Conservation (phyloP, 2,888 invertebrate species). For the Xanthia togata region DNA sequence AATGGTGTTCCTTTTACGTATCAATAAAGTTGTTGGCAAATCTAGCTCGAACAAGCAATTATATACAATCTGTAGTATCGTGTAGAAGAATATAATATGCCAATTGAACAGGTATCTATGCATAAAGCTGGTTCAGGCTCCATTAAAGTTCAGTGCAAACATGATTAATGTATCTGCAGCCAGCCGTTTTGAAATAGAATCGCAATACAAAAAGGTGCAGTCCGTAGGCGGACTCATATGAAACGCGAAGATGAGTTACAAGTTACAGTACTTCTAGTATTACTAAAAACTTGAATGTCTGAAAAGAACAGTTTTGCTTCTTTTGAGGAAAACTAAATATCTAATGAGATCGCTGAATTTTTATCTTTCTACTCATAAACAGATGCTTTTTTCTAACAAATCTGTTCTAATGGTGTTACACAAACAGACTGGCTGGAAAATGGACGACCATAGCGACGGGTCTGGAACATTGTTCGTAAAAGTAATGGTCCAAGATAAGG, state of each 20-base stretch:
- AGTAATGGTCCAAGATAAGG: conserved; percentile 38
- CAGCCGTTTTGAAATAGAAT: conserved; percentile 62
- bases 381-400: conserved; percentile 22
- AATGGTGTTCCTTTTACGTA: conserved; percentile 19
- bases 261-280: conserved; percentile 18
- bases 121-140: conserved; percentile 58
- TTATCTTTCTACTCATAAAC: conserved; percentile 22
- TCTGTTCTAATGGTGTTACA: background rate
- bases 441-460: background rate
- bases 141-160: conserved; percentile 60
- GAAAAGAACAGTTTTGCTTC: background rate
- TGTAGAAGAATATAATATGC: conserved; percentile 42
- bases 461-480: conserved; percentile 36
- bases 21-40: conserved; percentile 43
- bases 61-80: conserved; percentile 24
- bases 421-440: conserved; percentile 26
- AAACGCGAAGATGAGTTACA: conserved; percentile 32
- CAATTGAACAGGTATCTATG: conserved; percentile 62
- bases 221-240: conserved; percentile 37
- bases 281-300: conserved; percentile 16
- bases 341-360: conserved; percentile 9
- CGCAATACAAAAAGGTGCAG: conserved; percentile 57
- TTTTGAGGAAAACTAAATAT: conserved; percentile 20
- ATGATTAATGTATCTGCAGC: conserved; percentile 64
- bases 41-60: conserved; percentile 21